phyloP scores from a whole-genome alignment of 2,888 invertebrate species.

The Caenorhabditis sp. region DNA sequence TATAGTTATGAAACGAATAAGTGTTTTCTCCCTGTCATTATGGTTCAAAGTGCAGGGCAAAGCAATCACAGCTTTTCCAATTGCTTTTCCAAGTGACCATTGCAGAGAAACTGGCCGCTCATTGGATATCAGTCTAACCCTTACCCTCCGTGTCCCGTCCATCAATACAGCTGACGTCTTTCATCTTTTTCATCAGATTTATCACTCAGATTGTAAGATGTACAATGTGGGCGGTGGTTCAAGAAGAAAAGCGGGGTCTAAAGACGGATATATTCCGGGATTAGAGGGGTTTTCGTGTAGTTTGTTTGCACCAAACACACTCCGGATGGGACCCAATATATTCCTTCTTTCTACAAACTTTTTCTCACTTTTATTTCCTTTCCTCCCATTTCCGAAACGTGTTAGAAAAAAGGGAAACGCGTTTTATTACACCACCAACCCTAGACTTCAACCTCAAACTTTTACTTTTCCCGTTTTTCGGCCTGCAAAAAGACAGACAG shows the following conservation, averaged over 20 bases:
- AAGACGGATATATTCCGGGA: background rate
- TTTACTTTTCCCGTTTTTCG: background rate
- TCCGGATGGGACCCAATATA: background rate
- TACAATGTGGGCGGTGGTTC: background rate
- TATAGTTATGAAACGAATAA: background rate
- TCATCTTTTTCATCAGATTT: background rate
- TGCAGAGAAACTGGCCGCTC: background rate
- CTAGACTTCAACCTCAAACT: background rate
- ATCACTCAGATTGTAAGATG: background rate
- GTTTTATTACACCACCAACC: background rate
- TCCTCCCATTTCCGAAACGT: constrained; percentile 4
- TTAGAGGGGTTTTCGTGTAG: background rate
- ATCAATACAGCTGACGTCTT: constrained; percentile 1
- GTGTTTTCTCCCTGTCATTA: no score
- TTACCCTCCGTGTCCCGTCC: background rate
- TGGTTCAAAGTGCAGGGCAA: no score
- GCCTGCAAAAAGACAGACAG: background rate
- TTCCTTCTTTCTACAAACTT: background rate
- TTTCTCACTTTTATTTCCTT: background rate
- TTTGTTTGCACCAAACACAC: background rate
- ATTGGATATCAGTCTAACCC: background rate
- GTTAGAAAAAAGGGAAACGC: background rate
- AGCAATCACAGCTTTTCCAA: no score
- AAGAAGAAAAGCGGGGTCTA: background rate
- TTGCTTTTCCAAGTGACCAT: background rate